phyloP scores from a whole-genome alignment of 2,888 invertebrate genomes.

The Cabera pusaria region DNA sequence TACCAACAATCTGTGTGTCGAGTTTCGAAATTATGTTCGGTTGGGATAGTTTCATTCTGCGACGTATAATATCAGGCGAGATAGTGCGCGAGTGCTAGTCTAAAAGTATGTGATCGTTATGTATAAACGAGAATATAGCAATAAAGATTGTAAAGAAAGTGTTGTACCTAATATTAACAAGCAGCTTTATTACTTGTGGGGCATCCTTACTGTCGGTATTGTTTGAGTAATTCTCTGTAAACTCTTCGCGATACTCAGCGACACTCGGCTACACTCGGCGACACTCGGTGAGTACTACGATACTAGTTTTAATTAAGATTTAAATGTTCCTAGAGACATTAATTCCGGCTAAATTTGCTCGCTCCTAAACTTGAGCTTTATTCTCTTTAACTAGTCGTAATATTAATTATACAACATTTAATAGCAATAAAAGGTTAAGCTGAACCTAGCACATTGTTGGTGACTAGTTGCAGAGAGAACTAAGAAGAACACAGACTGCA shows the following conservation, averaged over 20 bases:
- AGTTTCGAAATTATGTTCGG: no score
- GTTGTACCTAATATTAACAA: no score
- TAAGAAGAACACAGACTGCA: no score
- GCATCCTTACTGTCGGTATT: neutral
- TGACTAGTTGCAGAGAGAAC: no score
- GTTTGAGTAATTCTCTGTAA: neutral
- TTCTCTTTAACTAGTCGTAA: conserved; percentile 35
- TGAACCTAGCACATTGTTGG: no score
- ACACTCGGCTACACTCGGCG: conserved; percentile 1
- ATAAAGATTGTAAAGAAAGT: no score
- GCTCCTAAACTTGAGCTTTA: conserved; percentile 34
- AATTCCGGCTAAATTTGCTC: conserved; percentile 30
- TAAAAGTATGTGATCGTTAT: no score
- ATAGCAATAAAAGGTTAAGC: conserved; percentile 39
- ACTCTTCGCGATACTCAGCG: conserved; percentile 1
- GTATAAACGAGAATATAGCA: no score
- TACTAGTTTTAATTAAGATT: conserved; percentile 46
- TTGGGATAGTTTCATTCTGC: no score
- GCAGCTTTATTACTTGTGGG: neutral
- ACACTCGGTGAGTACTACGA: conserved; percentile 29
- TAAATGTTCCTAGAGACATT: conserved; percentile 36
- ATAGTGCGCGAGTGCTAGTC: no score
- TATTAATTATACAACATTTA: conserved; percentile 41
- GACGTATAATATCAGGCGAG: no score
- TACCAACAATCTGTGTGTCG: no score